Conservation (phyloP, 1,140 invertebrate genomes). For the Myzus persicae region DNA sequence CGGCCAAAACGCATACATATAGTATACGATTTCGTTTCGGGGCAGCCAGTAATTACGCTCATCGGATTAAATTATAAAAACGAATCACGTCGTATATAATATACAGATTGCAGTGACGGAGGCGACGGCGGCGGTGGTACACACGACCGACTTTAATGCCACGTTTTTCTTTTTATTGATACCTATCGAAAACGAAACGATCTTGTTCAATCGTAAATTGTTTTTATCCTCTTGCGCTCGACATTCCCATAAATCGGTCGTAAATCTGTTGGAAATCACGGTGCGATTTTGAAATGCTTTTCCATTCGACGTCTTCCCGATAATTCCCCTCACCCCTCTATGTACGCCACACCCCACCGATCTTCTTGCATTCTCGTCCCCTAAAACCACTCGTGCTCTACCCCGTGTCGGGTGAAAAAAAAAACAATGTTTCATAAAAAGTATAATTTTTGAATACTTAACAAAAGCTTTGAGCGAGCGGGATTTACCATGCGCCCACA, state of each 20-base stretch:
- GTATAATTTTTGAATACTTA: not conserved
- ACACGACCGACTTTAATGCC: not conserved
- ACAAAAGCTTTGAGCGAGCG: not conserved
- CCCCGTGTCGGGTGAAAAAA: not conserved
- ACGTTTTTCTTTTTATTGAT: slow-evolving; percentile 38
- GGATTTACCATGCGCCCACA: not conserved
- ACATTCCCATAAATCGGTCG: slow-evolving; percentile 38
- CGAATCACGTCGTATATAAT: slow-evolving; percentile 40
- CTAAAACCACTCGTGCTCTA: not conserved
- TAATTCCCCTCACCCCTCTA: not conserved
- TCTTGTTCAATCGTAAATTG: slow-evolving; percentile 45
- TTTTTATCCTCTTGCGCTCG: slow-evolving; percentile 33
- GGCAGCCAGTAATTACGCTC: not conserved
- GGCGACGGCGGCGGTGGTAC: not conserved
- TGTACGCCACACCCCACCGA: too few species aligned
- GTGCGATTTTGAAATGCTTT: slow-evolving; percentile 1
- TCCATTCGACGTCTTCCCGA: not conserved
- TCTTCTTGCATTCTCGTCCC: too few species aligned
- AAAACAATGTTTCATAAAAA: not conserved
- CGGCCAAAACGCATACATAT: not conserved
- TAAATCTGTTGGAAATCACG: slow-evolving; percentile 41
- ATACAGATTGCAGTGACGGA: not conserved
- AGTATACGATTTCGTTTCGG: not conserved
- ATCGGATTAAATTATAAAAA: not conserved
- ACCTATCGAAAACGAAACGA: slow-evolving; percentile 37